Base-by-base conservation (phyloP, 2,113 vertebrate species). In the Sula dactylatra region DNA sequence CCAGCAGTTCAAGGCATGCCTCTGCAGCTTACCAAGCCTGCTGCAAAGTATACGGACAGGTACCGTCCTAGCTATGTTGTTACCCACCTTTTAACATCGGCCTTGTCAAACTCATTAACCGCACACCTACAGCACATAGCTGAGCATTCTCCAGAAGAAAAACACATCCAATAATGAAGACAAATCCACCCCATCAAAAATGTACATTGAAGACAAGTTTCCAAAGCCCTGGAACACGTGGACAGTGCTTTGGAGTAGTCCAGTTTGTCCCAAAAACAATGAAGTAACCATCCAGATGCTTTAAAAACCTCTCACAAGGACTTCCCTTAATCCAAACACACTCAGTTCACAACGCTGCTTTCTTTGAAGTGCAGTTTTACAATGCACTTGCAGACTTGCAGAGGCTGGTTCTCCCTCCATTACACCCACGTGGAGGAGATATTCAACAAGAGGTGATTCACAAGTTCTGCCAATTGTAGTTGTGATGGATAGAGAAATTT, bases 81-180 rank as follows among this genome's bases (percentile, higher is more conserved):
- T 45, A 52, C 74, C 6, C 36, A 34, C 69, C 44, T 87, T n/a
- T 40, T 69, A 82, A 38, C 24, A 69, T 5, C 4, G 3, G 0
- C 40, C 16, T 67, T 44, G 42, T 59, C 66, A 64, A 74, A 80
- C 22, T 22, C 21, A 2, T 9, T 52, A 77, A 24, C 12, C 27
- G 25, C 27, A 69, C 44, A 18, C 29, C 15, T 40, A 49, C 73
- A 72, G 13, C 61, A 72, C 34, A 55, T 10, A 79, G 29, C 15
- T 14, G 4, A 84, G 40, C 20, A n/a, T 36, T 66, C 5, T 26
- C 12, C 25, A 49, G 49, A 44, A 67, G n/a, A 26, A 89, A 45
- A 79, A 44, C 26, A 54, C 2, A 18, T 56, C 36, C 31, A 52
- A 26, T 16, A 56, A 42, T 0, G 0, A 61, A 79, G 26, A 44